Evolutionary conservation across 2,113 vertebrate species (phyloP), one percentile per base, ranked within the genome.

Genomic region (Asarcornis scutulata): DNA sequence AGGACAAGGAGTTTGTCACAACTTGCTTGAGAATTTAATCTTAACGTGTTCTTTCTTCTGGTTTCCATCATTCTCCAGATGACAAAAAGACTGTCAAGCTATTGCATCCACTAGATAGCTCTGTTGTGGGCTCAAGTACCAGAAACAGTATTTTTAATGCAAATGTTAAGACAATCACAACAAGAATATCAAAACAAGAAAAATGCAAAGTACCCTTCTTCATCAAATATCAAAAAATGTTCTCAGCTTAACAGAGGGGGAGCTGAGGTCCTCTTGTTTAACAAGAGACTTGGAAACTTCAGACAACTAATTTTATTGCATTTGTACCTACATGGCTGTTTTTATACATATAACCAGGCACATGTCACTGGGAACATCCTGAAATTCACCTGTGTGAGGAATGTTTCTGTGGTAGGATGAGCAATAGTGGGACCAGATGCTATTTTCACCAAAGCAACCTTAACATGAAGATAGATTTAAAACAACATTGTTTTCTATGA

Each of bases 1-100:
- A 99, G 99, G 98, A 98, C 98, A 98, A 98, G 96, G 95, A 96
- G 97, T 98, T 98, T 98, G 98, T 99, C 98, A 98, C 98, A 98
- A 95, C 94, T 97, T 97, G 96, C 88, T 96, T 93, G 84, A 98
- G 97, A 98, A 98, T 98, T 98, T 98, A 97, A 98, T 98, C 98
- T 98, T 98, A 97, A 97, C 97, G 32, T 96, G 88, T 89, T 95
- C 67, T 78, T 95, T 96, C 81, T 69, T 91, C 93, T 96, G 95
- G 79, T 55, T 99, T 98, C 97, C 97, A 97, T 98, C 97, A 97
- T 96, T 97, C 96, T 96, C 97, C 91, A 67, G 95, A 95, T 98
- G 97, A 96, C 92, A 97, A 97, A 98, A 94, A 18, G 52, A 72
- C 86, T 92, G 34, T 36, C 60, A 62, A 91, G 72, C 50, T 91